Evolutionary conservation across 1,140 invertebrate genomes (phyloP).

Genomic region (Drosophila nannoptera): DNA sequence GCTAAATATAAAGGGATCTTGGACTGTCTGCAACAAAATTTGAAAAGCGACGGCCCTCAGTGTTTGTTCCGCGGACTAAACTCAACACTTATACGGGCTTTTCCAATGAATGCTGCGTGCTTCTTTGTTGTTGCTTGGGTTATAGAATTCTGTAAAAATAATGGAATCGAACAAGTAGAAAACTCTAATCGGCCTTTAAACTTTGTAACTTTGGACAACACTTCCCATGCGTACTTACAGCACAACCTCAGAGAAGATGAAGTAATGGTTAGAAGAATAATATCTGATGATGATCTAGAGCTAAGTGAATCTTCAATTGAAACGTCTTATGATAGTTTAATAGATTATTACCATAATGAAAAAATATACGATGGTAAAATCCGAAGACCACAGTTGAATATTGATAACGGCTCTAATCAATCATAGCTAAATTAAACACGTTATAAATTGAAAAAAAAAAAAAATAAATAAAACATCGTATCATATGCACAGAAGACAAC

Average conservation of each 20-base stretch:
- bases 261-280: constrained; percentile 54
- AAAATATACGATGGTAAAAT: constrained; percentile 23
- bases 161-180: constrained; percentile 46
- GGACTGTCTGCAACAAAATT: constrained; percentile 86
- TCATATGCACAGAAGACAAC: background rate
- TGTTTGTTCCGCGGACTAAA: constrained; percentile 86
- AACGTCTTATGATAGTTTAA: background rate
- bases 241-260: constrained; percentile 26
- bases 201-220: constrained; percentile 57
- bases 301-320: constrained; percentile 15
- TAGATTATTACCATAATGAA: constrained; percentile 25
- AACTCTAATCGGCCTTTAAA: constrained; percentile 36
- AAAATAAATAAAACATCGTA: too few species aligned
- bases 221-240: constrained; percentile 19
- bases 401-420: constrained; percentile 10
- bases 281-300: constrained; percentile 32
- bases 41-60: constrained; percentile 84
- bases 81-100: constrained; percentile 90
- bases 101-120: constrained; percentile 95
- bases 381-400: constrained; percentile 2
- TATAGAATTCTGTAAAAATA: constrained; percentile 71
- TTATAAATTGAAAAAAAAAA: too few species aligned
- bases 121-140: constrained; percentile 92
- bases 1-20: constrained; percentile 83
- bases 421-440: constrained; percentile 7